Percentiles rank a stretch among this genome's conserved stretches.
Evolutionary conservation across 2,797 vertebrate genomes (phyloP).

Genomic region (Clarias platycephalus): DNA sequence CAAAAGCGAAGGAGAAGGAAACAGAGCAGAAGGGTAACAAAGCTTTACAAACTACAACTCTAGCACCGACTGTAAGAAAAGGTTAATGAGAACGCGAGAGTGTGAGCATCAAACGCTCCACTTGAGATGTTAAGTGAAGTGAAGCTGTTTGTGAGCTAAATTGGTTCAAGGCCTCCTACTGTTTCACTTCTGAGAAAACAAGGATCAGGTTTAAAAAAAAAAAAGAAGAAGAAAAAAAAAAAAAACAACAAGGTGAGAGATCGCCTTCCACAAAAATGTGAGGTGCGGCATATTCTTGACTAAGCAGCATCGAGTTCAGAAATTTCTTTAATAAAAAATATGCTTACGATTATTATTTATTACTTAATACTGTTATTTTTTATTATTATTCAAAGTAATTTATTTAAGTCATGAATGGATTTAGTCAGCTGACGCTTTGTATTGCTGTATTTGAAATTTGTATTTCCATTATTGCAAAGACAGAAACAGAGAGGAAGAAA

Average conservation of each 20-base stretch:
- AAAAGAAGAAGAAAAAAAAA: neutral
- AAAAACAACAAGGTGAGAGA: neutral
- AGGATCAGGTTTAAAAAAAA: conserved; percentile 2
- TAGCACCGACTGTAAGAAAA: neutral
- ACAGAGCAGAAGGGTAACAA: conserved; percentile 6
- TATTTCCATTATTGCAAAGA: neutral
- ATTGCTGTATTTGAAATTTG: neutral
- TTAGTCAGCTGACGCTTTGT: neutral
- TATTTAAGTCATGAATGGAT: neutral
- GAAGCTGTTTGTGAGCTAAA: conserved; percentile 21
- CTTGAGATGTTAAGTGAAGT: conserved; percentile 6
- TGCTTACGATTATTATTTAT: neutral
- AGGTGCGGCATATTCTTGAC: neutral
- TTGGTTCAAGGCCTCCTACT: conserved; percentile 18
- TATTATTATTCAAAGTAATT: no score
- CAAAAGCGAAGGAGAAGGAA: conserved; percentile 22
- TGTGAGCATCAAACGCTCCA: conserved; percentile 15
- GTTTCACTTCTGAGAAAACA: conserved; percentile 35
- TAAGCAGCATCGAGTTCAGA: neutral
- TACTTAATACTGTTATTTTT: neutral
- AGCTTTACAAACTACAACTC: conserved; percentile 5
- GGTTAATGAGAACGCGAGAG: conserved; percentile 23
- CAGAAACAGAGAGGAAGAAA: neutral
- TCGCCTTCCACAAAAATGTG: neutral
- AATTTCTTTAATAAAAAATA: neutral